These are phyloP conservation scores for Coryphaenoides rupestris DNA, from an alignment of 2,113 vertebrate species.

Conservation along the genomic window DNA sequence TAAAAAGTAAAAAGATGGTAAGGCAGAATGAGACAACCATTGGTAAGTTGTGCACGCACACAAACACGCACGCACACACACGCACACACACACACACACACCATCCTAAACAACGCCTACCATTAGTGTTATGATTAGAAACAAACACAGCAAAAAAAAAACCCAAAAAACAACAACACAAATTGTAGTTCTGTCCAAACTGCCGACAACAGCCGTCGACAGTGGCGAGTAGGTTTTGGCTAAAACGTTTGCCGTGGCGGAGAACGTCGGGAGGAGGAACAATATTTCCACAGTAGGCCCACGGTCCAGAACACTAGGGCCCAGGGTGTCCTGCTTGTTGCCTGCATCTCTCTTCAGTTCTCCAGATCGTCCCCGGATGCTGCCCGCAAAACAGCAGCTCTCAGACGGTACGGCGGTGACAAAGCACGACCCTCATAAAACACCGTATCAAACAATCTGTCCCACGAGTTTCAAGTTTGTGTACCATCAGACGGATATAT, in stretches of 20 bases:
- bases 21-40: slow-evolving; percentile 37
- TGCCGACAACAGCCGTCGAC: slow-evolving; percentile 7
- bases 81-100: slow-evolving; percentile 12
- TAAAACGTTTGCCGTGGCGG: slow-evolving; percentile 8
- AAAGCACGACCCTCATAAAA: background rate
- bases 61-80: no score
- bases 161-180: background rate
- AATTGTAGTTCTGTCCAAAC: slow-evolving; percentile 7
- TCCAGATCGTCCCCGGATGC: background rate
- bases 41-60: background rate
- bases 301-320: background rate
- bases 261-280: slow-evolving; percentile 15
- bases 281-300: background rate
- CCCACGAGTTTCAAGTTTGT: background rate
- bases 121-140: background rate
- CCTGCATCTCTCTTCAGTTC: no score
- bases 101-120: no score
- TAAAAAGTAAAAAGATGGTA: slow-evolving; percentile 15
- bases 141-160: slow-evolving; percentile 14
- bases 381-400: background rate
- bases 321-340: background rate
- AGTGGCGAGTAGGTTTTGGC: background rate
- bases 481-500: no score
- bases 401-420: background rate
- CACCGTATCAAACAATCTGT: background rate